Evolutionary conservation across 2,797 vertebrate genomes (phyloP), one percentile per base, ranked within the genome.

Genomic region (Hirundo rustica): DNA sequence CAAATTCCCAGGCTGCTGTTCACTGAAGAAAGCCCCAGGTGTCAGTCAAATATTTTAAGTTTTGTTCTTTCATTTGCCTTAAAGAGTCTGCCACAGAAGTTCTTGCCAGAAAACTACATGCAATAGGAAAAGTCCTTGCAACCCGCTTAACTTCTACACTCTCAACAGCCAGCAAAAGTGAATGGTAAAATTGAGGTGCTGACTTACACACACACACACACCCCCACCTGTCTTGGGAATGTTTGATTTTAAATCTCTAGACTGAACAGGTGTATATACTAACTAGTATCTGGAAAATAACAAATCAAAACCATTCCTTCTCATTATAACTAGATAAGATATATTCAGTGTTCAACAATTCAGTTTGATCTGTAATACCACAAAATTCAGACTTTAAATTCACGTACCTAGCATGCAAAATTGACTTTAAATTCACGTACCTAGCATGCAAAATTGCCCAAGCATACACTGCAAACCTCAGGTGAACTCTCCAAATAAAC

Each of bases 201-300:
- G 42, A 38, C 66, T 77, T 68, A 1, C 11, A 77, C 20, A 67
- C 9, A 29, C 32, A n/a, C 26, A 17, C 27, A 36, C 38, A n/a
- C 2, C 26, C 1, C 2, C 2, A 2, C 7, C 11, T 1, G 4
- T 13, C 25, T n/a, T 10, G 10, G 25, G 13, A 86, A 58, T 13
- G 27, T 27, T 53, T 48, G 26, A 54, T 34, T 80, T 79, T 58
- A 76, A 88, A 70, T 34, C 48, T 76, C n/a, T 36, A 27, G 18
- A 42, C 4, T 80, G 34, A 77, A 77, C 27, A 74, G 10, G 45
- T 50, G 45, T 47, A 84, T 62, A 62, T 27, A 29, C 22, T n/a
- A 74, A 76, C 18, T 30, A 21, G 9, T 26, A 45, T 15, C 48
- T 58, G 15, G 25, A 29, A 85, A 85, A 90, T 13, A 68, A 42